These are phyloP conservation scores for Salticus scenicus DNA, from an alignment of 2,888 invertebrate genomes.

Conservation along the genomic window DNA sequence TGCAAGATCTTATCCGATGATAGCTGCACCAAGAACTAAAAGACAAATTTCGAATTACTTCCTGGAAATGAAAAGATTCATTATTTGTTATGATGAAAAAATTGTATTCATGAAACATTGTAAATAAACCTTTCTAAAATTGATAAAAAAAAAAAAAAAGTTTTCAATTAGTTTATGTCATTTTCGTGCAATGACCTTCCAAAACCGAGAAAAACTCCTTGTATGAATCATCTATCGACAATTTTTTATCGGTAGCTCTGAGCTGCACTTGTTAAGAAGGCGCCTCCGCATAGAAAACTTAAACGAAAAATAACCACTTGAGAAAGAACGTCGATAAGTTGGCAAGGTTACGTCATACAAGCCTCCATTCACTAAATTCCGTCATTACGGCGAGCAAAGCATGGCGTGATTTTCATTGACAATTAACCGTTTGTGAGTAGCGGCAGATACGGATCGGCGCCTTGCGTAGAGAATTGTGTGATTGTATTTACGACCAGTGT, in stretches of 20 bases:
- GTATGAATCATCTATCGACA: background rate
- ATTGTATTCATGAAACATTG: too few species aligned
- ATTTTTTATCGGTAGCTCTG: background rate
- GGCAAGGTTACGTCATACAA: background rate
- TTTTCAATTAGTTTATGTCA: too few species aligned
- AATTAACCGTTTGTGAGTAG: background rate
- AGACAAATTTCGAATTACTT: too few species aligned
- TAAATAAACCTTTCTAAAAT: too few species aligned
- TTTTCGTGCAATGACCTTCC: background rate
- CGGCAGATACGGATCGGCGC: background rate
- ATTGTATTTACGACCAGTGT: background rate
- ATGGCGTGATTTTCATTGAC: background rate
- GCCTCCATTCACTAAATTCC: background rate
- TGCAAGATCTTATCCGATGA: too few species aligned
- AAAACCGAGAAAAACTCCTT: background rate
- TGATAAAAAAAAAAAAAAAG: too few species aligned
- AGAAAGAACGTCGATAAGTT: background rate
- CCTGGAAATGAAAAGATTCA: too few species aligned
- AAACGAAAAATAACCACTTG: background rate
- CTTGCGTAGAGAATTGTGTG: background rate
- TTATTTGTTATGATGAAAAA: too few species aligned
- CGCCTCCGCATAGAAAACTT: background rate
- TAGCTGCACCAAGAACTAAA: too few species aligned
- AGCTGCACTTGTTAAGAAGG: background rate
- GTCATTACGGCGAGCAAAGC: background rate